Base-by-base conservation (phyloP, 2,797 vertebrate genomes). In the Triplophysa yarkandensis region DNA sequence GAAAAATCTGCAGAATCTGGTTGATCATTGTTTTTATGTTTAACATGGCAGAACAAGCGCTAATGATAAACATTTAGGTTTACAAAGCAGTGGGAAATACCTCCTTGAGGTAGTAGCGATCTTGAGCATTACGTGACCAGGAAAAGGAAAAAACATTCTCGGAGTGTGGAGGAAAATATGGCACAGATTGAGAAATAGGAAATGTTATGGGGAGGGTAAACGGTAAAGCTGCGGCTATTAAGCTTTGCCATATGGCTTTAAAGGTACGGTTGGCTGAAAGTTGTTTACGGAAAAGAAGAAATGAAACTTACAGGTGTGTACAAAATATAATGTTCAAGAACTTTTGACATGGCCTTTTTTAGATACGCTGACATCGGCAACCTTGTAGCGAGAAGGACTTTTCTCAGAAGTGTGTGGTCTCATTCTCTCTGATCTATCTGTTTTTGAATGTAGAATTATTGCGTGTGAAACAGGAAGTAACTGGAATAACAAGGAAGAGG, bases 401-500 rank as follows among this genome's bases (percentile, higher is more conserved):
- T 30, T 43, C 13, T 50, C 32, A 23, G 4, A 50, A 19, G 23
- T 19, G 27, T 36, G 8, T 7, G 11, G 10, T 43, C 7, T 41
- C 55, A 10, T 46, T 48, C 32, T 67, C 25, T 60, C 54, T 61
- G n/a, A 55, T 43, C 19, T 48, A 13, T 63, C 27, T 70, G 44
- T 68, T 75, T 64, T 43, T 21, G 46, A 77, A 41, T 72, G n/a
- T 81, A 61, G 64, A 66, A 76, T 75, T 39, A 61, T 52, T 77
- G 76, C 78, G 68, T 77, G 66, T 65, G 74, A 77, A 79, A 74
- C 76, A 86, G 85, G 84, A 85, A 84, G 69, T 71, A 80, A 79
- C 84, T 85, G 81, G 70, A 86, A 86, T 80, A 86, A 83, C 85
- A 85, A 78, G 72, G 44, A 43, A 81, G 71, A 81, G 83, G 85